Conservation (phyloP, 2,113 vertebrate species). For the Odontesthes bonariensis region DNA sequence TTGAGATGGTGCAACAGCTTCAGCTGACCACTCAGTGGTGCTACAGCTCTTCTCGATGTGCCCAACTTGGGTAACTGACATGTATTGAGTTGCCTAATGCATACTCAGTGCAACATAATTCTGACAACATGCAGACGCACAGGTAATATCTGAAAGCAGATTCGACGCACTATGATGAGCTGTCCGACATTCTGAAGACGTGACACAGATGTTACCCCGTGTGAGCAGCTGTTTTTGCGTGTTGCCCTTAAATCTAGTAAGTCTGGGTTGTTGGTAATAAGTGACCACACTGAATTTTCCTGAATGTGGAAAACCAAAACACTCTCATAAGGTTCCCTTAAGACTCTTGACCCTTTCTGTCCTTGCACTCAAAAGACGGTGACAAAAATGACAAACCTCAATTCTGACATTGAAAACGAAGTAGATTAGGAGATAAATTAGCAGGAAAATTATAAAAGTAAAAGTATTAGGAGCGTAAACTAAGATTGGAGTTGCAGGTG, state of each 20-base stretch:
- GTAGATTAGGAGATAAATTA: neutral
- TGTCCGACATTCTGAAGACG: neutral
- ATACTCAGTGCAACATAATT: no score
- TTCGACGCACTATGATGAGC: no score
- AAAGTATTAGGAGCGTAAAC: neutral
- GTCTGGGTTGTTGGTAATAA: neutral
- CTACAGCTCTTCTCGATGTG: constrained; percentile 5
- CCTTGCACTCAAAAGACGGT: neutral
- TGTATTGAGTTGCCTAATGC: no score
- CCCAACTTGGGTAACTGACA: neutral
- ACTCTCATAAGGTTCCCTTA: neutral
- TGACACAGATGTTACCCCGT: neutral
- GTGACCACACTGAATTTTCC: neutral
- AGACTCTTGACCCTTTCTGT: neutral
- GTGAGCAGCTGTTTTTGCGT: neutral
- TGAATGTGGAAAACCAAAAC: neutral
- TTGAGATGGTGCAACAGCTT: constrained; percentile 7
- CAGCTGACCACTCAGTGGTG: constrained; percentile 40
- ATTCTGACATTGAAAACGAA: neutral
- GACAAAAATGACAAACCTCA: neutral
- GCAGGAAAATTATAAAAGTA: neutral
- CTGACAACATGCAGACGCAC: no score
- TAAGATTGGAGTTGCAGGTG: no score
- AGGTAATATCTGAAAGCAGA: no score
- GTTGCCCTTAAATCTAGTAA: neutral